These are phyloP conservation scores for Scaeva pyrastri DNA, from an alignment of 2,888 invertebrate genomes.

Conservation along the genomic window DNA sequence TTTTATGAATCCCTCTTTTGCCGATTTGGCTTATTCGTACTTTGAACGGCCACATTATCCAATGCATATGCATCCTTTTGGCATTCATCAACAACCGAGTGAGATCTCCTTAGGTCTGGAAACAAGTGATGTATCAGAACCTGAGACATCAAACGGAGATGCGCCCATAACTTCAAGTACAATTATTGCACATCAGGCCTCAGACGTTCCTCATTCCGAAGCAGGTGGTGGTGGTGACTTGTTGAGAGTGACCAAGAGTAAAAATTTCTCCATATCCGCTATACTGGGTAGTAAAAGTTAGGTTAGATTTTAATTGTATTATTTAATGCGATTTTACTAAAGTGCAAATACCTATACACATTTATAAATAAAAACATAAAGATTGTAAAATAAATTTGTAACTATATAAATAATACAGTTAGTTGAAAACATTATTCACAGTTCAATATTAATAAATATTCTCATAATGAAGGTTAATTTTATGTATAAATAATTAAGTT, in stretches of 20 bases:
- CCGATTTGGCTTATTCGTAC: slow-evolving; percentile 83
- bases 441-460: not conserved
- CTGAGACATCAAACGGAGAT: slow-evolving; percentile 51
- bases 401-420: not conserved
- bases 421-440: not conserved
- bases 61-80: slow-evolving; percentile 41
- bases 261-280: slow-evolving; percentile 83
- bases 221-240: slow-evolving; percentile 58
- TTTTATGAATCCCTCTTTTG: slow-evolving; percentile 82
- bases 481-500: no score
- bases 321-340: slow-evolving; percentile 5
- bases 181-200: not conserved
- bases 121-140: slow-evolving; percentile 55
- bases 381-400: not conserved
- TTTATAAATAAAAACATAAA: not conserved
- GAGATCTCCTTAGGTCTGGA: slow-evolving; percentile 49
- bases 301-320: not conserved
- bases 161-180: not conserved
- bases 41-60: slow-evolving; percentile 80
- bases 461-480: no score
- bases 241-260: slow-evolving; percentile 78
- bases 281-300: slow-evolving; percentile 80
- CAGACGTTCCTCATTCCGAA: slow-evolving; percentile 43
- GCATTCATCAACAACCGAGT: slow-evolving; percentile 23
- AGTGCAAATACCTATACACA: slow-evolving; percentile 36